Base-by-base conservation (phyloP, 2,113 vertebrate genomes). In the Brachionichthys hirsutus region DNA sequence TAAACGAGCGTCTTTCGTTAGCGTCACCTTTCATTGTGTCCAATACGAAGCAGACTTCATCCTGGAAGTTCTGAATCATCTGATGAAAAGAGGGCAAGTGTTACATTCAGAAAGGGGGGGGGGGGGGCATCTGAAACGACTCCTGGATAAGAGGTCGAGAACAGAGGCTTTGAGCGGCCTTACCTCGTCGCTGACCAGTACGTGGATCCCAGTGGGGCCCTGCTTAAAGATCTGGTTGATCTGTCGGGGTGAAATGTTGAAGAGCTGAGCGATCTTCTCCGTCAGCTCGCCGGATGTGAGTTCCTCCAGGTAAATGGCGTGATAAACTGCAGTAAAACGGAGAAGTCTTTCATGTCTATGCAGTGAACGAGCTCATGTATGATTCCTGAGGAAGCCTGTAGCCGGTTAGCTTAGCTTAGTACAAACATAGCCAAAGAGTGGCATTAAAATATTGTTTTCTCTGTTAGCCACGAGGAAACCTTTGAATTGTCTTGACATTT, bases 61-160 rank as follows among this genome's bases (percentile, higher is more conserved):
- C 96, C 77, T 95, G 95, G 88, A 98, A 97, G 80, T 98, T 98
- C 83, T 96, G 96, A 67, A 98, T 96, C 96, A 98, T 98, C 96
- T 96, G 86, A 57, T 20, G 6, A 40, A 14, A 54, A 47, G n/a
- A 62, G 6, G 35, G 6, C 1, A 44, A 7, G 38, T 1, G 7
- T 53, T 69, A 19, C 46, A 46, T 6, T 12, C 17, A 34, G 4
- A 18, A 45, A 11, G 7, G 14, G 20, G 24, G 17, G 2, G 42
- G 3, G 2, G 6, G 50, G 38, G 22, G 19, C 13, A 15, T 36
- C 3, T 6, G 49, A 14, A 19, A 12, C 4, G 11, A 46, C 2
- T 40, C 8, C 44, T 48, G 36, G 15, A 16, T 30, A 18, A 34
- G 34, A 40, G 16, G 4, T 44, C 15, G 41, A 5, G 12, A 9